Percentiles rank a stretch among this genome's conserved stretches.
Evolutionary conservation across 2,113 vertebrate genomes (phyloP).

Genomic region (Setophaga petechia): DNA sequence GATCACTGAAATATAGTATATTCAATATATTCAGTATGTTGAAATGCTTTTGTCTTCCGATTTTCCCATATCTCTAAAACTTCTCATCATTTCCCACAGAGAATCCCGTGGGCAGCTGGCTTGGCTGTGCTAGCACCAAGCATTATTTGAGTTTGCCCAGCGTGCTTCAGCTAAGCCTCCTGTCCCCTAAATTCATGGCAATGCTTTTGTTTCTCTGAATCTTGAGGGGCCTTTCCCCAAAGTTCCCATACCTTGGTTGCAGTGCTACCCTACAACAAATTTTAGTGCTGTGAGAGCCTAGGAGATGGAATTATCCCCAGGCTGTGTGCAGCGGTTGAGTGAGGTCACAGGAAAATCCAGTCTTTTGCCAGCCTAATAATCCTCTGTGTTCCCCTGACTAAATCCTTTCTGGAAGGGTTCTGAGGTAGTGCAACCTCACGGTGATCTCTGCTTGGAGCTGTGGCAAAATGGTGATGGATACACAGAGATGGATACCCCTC

Average conservation of each 20-base stretch:
- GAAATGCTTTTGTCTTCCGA: neutral
- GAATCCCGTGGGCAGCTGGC: neutral
- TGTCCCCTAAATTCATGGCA: neutral
- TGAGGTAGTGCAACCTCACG: neutral
- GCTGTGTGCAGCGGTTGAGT: neutral
- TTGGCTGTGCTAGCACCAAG: neutral
- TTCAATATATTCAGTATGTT: neutral
- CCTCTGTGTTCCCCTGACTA: neutral
- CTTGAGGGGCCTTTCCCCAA: neutral
- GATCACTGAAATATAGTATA: neutral
- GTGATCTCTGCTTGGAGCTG: neutral
- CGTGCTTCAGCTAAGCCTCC: neutral
- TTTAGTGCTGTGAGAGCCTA: neutral
- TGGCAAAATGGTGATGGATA: neutral
- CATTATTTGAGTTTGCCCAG: neutral
- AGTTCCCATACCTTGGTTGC: neutral
- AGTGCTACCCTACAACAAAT: rapidly evolving
- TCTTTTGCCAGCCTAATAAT: neutral
- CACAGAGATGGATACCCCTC: neutral
- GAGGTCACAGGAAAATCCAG: neutral
- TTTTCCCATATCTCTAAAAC: neutral
- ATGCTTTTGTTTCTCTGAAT: neutral
- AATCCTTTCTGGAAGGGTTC: neutral
- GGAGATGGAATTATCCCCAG: neutral
- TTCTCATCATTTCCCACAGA: neutral